Evolutionary conservation across 2,113 vertebrate genomes (phyloP), one percentile per base, ranked within the genome.

Genomic region (Nesogale talazaci): DNA sequence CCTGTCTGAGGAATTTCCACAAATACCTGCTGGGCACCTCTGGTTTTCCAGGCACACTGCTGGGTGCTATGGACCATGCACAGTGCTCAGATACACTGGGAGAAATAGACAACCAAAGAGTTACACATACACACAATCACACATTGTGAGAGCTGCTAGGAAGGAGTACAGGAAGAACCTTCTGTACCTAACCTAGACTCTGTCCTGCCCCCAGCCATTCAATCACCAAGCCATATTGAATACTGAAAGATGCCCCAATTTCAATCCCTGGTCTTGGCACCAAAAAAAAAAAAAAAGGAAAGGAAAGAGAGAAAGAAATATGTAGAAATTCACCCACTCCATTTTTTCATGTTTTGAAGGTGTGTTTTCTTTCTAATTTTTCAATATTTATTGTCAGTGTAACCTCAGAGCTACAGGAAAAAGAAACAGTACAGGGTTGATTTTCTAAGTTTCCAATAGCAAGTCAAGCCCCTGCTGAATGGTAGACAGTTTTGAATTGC

Each of bases 191-290:
- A 11, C 9, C 46, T 0, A 1, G 7, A 36, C 25, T 12, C 72
- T 8, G 76, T 20, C 59, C 46, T 22, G 46, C 42, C 56, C 69
- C 36, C 34, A 69, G 52, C 40, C 52, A 63, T 10, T 10, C 0
- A 0, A 65, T 6, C 3, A 22, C 36, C 81, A 25, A 67, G 36
- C 16, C 17, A 19, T 1, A 2, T 0, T 12, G 42, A 88, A 29
- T 2, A 23, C 29, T 1, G 0, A 0, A 74, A 67, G 15, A 16
- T 5, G 46, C 46, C n/a, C n/a, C n/a, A n/a, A n/a, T n/a, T n/a
- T n/a, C n/a, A n/a, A n/a, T n/a, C n/a, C n/a, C n/a, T n/a, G n/a
- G n/a, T n/a, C n/a, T n/a, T n/a, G n/a, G n/a, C n/a, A n/a, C n/a
- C n/a, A n/a, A n/a, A n/a, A n/a, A n/a, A n/a, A n/a, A n/a, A n/a